These are phyloP conservation scores for Dromiciops gliroides DNA, from an alignment of 2,113 vertebrate species.

Conservation along the genomic window DNA sequence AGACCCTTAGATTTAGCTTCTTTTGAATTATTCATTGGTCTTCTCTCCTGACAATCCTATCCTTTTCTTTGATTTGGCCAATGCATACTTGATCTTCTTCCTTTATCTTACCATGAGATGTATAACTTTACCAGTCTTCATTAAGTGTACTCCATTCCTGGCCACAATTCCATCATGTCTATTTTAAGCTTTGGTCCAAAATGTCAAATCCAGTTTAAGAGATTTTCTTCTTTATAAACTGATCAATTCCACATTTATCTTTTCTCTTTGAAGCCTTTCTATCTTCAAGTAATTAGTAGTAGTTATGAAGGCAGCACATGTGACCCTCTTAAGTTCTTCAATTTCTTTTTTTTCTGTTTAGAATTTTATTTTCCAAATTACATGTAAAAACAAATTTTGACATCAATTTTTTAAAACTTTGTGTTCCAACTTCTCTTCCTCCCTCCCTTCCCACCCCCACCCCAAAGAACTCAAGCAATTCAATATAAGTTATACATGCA, in stretches of 20 bases:
- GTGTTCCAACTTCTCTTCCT: too few relatives aligned
- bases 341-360: too few relatives aligned
- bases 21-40: background rate
- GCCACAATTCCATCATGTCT: background rate
- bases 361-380: too few relatives aligned
- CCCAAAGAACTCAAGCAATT: too few relatives aligned
- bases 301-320: background rate
- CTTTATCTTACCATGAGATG: background rate
- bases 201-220: background rate
- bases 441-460: too few relatives aligned
- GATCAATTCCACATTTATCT: background rate
- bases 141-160: background rate
- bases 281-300: background rate
- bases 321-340: background rate
- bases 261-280: background rate
- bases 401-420: too few relatives aligned
- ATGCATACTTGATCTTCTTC: background rate
- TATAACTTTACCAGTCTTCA: background rate
- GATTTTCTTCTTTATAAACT: background rate
- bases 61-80: background rate
- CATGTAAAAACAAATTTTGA: too few relatives aligned
- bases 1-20: background rate
- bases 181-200: background rate
- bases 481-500: too few relatives aligned
- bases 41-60: background rate